Evolutionary conservation across 1,140 invertebrate species (phyloP).

Genomic region (Acromyrmex echinatior): DNA sequence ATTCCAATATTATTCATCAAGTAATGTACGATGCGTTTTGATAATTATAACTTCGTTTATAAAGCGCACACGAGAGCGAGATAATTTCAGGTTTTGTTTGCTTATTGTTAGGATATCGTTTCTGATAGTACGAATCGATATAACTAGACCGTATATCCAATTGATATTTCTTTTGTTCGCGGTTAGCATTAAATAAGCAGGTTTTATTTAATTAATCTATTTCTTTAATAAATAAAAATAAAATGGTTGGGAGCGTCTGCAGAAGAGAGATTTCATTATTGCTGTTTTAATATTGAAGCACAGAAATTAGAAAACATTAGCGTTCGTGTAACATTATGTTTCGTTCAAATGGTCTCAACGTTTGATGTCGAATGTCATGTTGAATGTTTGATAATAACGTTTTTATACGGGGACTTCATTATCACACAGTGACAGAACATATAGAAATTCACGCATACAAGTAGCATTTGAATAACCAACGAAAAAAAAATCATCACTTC

Average conservation of each 20-base stretch:
- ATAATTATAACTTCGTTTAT: background rate
- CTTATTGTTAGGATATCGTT: background rate
- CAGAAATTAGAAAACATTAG: background rate
- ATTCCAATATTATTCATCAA: background rate
- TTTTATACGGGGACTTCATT: background rate
- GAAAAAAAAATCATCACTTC: background rate
- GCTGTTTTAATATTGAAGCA: background rate
- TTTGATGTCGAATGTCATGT: slow-evolving; percentile 7
- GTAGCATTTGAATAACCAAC: background rate
- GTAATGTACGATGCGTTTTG: background rate
- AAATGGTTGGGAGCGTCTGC: background rate
- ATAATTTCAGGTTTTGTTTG: slow-evolving; percentile 11
- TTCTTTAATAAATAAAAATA: background rate
- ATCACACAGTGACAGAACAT: background rate
- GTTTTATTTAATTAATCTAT: background rate
- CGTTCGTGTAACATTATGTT: background rate
- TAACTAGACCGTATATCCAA: background rate
- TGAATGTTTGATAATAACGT: background rate
- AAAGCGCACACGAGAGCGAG: background rate
- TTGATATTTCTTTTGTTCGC: background rate
- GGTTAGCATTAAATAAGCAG: background rate
- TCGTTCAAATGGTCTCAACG: background rate
- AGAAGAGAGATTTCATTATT: background rate
- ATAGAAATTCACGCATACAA: background rate
- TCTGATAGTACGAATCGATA: slow-evolving; percentile 24